These are phyloP conservation scores for Boloria euphrosyne DNA, from an alignment of 2,888 invertebrate genomes.

Conservation along the genomic window DNA sequence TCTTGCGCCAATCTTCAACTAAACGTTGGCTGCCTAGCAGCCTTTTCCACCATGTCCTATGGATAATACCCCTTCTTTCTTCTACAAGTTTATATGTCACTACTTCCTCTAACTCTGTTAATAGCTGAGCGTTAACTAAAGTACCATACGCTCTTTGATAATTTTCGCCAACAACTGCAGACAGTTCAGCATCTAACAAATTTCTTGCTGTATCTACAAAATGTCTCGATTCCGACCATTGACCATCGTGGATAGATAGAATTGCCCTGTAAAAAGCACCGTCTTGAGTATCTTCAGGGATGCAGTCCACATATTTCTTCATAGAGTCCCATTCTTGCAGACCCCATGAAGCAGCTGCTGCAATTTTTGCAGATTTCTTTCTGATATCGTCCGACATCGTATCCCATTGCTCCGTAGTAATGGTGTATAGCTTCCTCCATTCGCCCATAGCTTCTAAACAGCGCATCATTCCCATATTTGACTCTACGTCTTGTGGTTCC, in stretches of 20 bases:
- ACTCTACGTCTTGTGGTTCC: conserved; percentile 87
- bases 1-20: conserved; percentile 99
- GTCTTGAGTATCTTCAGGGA: conserved; percentile 95
- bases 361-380: conserved; percentile 91
- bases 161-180: conserved; percentile 97
- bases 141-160: conserved; percentile 97
- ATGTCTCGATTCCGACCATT: conserved; percentile 87
- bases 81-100: conserved; percentile 98
- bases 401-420: conserved; percentile 85
- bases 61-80: conserved; percentile 90
- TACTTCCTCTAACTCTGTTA: conserved; percentile 98
- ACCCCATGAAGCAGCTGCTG: conserved; percentile 97
- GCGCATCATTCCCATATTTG: conserved; percentile 96
- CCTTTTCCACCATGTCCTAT: conserved; percentile 96
- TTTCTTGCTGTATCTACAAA: conserved; percentile 96
- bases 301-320: conserved; percentile 93
- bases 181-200: conserved; percentile 95
- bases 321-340: conserved; percentile 96
- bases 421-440: conserved; percentile 94
- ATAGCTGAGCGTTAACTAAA: conserved; percentile 97
- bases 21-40: conserved; percentile 96
- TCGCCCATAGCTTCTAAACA: conserved; percentile 98
- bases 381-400: conserved; percentile 76
- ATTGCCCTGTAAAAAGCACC: conserved; percentile 98
- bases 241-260: conserved; percentile 91